Evolutionary conservation across 2,797 vertebrate species (phyloP).

Genomic region (Ibycter americanus): DNA sequence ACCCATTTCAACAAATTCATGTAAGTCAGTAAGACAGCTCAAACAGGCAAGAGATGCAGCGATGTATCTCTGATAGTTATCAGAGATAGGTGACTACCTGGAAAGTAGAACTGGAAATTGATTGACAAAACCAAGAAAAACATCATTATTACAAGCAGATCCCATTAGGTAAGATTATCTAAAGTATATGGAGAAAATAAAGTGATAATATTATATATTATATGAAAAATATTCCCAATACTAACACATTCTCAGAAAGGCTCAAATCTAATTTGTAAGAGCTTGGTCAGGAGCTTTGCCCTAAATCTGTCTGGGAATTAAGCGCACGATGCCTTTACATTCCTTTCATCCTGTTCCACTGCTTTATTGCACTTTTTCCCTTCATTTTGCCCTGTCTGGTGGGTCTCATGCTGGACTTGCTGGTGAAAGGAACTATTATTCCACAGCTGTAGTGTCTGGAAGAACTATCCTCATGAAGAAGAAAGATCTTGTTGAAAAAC

Average conservation of each 20-base stretch:
- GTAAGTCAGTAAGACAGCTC: neutral
- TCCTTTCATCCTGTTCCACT: neutral
- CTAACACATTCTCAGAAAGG: neutral
- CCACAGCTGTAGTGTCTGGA: neutral
- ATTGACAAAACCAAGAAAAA: neutral
- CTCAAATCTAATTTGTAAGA: neutral
- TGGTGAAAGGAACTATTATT: neutral
- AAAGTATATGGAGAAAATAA: neutral
- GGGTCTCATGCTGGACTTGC: neutral
- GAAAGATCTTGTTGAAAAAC: neutral
- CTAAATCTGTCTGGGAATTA: neutral
- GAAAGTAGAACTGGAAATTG: neutral
- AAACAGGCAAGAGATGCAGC: neutral
- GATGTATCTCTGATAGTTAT: neutral
- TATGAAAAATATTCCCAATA: neutral
- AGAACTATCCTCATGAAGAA: neutral
- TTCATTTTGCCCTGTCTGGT: neutral
- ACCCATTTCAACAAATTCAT: neutral
- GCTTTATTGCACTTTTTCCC: neutral
- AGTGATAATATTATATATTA: neutral
- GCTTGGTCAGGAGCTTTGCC: neutral
- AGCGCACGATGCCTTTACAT: neutral
- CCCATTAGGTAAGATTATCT: neutral
- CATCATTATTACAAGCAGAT: neutral
- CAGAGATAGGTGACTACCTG: neutral